Percentiles rank a stretch among this genome's conserved stretches.
phyloP scores from a whole-genome alignment of 2,797 vertebrate genomes.

The Euthynnus affinis region DNA sequence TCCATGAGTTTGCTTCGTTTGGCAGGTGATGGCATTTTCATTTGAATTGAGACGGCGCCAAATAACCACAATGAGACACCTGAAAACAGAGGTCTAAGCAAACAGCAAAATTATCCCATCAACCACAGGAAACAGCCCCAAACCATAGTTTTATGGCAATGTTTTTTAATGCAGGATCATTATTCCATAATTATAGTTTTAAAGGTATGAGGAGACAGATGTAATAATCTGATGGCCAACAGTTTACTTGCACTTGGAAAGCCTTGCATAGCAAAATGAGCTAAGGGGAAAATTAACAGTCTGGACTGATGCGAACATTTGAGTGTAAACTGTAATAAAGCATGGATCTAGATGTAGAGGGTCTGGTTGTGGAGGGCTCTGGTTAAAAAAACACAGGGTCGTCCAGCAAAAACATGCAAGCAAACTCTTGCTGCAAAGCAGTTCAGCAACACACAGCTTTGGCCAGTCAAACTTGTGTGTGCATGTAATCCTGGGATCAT shows the following conservation, averaged over 20 bases:
- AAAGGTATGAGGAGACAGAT: neutral
- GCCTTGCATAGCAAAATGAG: neutral
- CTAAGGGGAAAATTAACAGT: neutral
- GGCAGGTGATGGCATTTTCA: constrained; percentile 26
- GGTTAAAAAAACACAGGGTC: too few species aligned
- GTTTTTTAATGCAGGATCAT: constrained; percentile 5
- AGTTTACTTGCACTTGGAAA: constrained; percentile 10
- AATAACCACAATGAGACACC: constrained; percentile 24
- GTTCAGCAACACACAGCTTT: neutral
- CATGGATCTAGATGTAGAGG: too few species aligned
- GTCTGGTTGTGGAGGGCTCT: too few species aligned
- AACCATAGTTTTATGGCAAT: neutral
- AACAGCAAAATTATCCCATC: neutral
- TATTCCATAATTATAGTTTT: constrained; percentile 15
- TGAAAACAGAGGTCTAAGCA: constrained; percentile 23
- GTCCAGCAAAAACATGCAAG: neutral
- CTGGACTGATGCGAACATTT: neutral
- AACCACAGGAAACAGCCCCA: neutral
- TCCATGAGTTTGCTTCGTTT: constrained; percentile 34
- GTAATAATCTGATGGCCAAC: neutral
- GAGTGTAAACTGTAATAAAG: neutral
- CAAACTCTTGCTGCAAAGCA: neutral
- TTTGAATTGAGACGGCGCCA: constrained; percentile 20
- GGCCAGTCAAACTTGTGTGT: neutral
- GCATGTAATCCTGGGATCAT: too few species aligned